Evolutionary conservation across 2,797 vertebrate genomes (phyloP), one percentile per base, ranked within the genome.

Genomic region (Lagocephalus sceleratus): DNA sequence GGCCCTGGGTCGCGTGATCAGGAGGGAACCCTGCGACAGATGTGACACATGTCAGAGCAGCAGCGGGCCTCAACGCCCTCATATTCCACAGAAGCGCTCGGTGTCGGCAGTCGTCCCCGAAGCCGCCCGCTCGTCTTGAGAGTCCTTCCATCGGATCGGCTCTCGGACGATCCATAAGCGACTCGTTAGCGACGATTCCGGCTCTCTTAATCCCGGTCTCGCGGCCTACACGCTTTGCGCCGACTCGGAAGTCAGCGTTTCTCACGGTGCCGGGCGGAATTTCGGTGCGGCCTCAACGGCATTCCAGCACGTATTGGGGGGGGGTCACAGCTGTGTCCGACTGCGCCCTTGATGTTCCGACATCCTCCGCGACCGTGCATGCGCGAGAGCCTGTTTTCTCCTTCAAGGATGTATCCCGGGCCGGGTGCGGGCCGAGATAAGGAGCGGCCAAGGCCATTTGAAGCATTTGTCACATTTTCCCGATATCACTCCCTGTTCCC

Each of bases 401-500:
- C 63, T 70, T 62, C 68, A 58, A 68, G 63, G 71, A 73, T 68
- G 59, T n/a, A n/a, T 77, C 62, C 47, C 57, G 57, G 54, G 73
- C 53, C 63, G 54, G 68, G 66, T 70, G 53, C 22, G 15, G n/a
- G 52, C 55, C 5, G n/a, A 79, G 77, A 82, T 80, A 78, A 73
- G 63, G 63, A 68, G 50, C 69, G 42, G 14, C 69, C 84, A 86
- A 85, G 83, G 79, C 66, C 68, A 51, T 71, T 66, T 60, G 59
- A 80, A 56, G 66, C 71, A 83, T 87, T 87, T 75, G 73, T 82
- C 59, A 61, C 68, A 82, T 87, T 84, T 83, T 50, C 65, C 63
- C 29, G 54, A 47, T 72, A 82, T 84, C 68, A 49, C 47, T 46
- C 41, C 39, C n/a, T 66, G 63, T 65, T 82, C 66, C 63, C 71